Evolutionary conservation across 2,888 invertebrate species (phyloP), one percentile per base, ranked within the genome.

Genomic region (Aphodius granarius): DNA sequence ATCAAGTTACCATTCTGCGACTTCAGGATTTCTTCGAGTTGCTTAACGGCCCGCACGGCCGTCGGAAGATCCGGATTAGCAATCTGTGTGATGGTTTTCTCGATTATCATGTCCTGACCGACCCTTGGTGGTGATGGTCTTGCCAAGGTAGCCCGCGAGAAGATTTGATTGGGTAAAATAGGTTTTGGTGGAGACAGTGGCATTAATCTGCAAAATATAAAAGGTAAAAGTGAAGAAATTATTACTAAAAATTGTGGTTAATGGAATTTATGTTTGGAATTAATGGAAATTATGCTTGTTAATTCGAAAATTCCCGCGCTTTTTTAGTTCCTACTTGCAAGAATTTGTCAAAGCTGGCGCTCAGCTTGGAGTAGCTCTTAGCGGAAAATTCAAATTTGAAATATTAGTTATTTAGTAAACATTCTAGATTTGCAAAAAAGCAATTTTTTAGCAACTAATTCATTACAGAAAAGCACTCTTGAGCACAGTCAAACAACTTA

Each of bases 21-120:
- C 71, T 87, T 87, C 68, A 94, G 83, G 77, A 94, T 91, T 78
- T 91, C 91, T 75, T 94, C 93, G 81, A 95, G 90, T 82, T 93
- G 91, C 0, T 91, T 91, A 77, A 95, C 88, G 0, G 94, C 94
- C 78, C 86, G 87, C 16, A 88, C 83, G 0, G 93, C 91, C 70
- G 89, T 89, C 5, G 89, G 86, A 6, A 92, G 88, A 82, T 94
- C 92, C 15, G 90, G 86, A 83, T 90, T 92, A 64, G 91, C 91
- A 78, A 94, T 91, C 78, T 92, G 92, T 63, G 90, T 89, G 80
- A 87, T 89, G 78, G 86, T 88, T 85, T 86, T 89, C 79, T 86
- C 86, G 80, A 87, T 82, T 76, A 84, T 86, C 22, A 85, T 87
- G 83, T 86, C 88, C 76, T 79, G 79, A n/a, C 79, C 20, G 9